A percentile compares a stretch with the other conserved stretches of the same genome.
phyloP scores from a whole-genome alignment of 2,888 invertebrate genomes.

The Andrena dorsata region DNA sequence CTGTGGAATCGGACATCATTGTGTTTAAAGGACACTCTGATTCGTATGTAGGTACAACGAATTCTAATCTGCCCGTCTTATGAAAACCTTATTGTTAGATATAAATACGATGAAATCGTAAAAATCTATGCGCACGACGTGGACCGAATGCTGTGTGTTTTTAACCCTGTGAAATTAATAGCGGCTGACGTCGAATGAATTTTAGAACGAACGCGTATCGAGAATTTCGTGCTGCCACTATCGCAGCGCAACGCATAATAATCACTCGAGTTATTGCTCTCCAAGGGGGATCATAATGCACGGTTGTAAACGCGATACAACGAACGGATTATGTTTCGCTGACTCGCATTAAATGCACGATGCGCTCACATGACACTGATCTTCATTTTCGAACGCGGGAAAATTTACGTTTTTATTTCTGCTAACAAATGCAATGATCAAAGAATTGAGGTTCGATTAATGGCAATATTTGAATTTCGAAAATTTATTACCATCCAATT shows the following conservation, averaged over 20 bases:
- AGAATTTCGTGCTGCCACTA: conserved; percentile 10
- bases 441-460: no score
- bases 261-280: conserved; percentile 39
- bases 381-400: not conserved
- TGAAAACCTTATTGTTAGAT: not conserved
- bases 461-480: not conserved
- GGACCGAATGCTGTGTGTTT: not conserved
- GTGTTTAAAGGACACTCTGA: conserved; percentile 14
- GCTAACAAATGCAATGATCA: no score
- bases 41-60: not conserved
- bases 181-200: not conserved
- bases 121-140: no score
- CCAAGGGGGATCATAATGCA: conserved; percentile 6
- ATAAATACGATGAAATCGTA: not conserved
- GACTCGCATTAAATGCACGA: conserved; percentile 8
- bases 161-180: not conserved
- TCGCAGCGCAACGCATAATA: conserved; percentile 9
- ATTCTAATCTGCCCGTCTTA: not conserved
- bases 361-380: conserved; percentile 12
- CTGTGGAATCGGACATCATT: conserved; percentile 17
- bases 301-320: conserved; percentile 33
- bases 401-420: no score
- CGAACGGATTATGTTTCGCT: not conserved
- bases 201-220: not conserved
- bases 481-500: not conserved